Percentiles rank a stretch among this genome's conserved stretches.
Evolutionary conservation across 2,113 vertebrate species (phyloP).

Genomic region (Ciconia stormi): DNA sequence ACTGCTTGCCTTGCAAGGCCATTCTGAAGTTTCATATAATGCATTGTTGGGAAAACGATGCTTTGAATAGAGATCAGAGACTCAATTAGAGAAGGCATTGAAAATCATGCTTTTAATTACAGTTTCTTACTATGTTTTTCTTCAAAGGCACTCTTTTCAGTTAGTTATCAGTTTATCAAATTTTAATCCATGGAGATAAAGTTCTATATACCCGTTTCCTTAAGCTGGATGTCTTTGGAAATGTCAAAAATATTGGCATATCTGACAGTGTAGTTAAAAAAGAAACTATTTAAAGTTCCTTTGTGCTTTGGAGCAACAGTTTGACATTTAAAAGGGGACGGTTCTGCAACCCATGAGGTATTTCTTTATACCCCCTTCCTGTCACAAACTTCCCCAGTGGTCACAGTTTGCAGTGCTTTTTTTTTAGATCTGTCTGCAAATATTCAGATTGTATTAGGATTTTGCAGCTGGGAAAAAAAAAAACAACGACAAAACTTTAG

Average conservation of each 20-base stretch:
- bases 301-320: background rate
- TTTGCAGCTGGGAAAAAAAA: background rate
- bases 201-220: background rate
- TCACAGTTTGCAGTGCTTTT: background rate
- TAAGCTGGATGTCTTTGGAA: background rate
- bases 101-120: constrained; percentile 3
- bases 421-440: background rate
- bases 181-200: background rate
- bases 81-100: background rate
- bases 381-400: background rate
- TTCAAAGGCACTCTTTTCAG: background rate
- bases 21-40: background rate
- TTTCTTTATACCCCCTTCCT: background rate
- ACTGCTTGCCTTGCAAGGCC: background rate
- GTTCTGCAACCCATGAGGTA: background rate
- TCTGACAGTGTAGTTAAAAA: background rate
- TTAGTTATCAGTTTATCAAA: background rate
- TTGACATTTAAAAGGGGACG: background rate
- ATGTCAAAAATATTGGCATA: background rate
- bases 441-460: background rate
- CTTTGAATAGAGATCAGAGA: constrained; percentile 16
- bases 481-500: background rate
- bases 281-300: background rate
- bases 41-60: background rate
- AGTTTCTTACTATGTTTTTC: background rate